These are phyloP conservation scores for Zosterops pallidus DNA, from an alignment of 2,113 vertebrate genomes.

Conservation along the genomic window DNA sequence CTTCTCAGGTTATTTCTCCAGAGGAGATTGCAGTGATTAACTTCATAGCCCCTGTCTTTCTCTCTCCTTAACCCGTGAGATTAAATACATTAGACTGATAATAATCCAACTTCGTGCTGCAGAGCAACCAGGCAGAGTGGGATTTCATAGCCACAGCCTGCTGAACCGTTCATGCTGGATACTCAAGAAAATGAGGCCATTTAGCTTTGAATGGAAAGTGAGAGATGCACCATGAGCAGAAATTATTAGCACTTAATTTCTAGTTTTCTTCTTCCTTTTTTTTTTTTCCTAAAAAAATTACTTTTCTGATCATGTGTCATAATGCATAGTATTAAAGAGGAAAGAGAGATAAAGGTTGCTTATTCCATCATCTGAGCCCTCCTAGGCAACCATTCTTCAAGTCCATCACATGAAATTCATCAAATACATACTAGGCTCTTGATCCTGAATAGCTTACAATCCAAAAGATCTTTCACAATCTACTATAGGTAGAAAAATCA, in stretches of 20 bases:
- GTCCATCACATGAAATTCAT: not conserved
- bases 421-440: not conserved
- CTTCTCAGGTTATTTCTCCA: not conserved
- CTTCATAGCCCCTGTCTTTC: not conserved
- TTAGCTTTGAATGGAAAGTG: not conserved
- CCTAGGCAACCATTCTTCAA: not conserved
- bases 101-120: not conserved
- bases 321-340: not conserved
- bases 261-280: not conserved
- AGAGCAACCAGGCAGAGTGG: not conserved
- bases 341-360: not conserved
- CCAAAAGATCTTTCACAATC: not conserved
- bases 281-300: not conserved
- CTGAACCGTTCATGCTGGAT: not conserved
- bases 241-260: not conserved
- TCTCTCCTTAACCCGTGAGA: not conserved
- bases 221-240: not conserved
- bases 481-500: not conserved
- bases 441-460: not conserved
- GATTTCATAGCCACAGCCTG: not conserved
- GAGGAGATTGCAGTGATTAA: constrained; percentile 9
- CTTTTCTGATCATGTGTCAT: not conserved
- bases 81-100: not conserved
- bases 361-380: not conserved
- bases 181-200: not conserved